These are phyloP conservation scores for Blomia tropicalis DNA, from an alignment of 2,888 invertebrate genomes.

Conservation along the genomic window DNA sequence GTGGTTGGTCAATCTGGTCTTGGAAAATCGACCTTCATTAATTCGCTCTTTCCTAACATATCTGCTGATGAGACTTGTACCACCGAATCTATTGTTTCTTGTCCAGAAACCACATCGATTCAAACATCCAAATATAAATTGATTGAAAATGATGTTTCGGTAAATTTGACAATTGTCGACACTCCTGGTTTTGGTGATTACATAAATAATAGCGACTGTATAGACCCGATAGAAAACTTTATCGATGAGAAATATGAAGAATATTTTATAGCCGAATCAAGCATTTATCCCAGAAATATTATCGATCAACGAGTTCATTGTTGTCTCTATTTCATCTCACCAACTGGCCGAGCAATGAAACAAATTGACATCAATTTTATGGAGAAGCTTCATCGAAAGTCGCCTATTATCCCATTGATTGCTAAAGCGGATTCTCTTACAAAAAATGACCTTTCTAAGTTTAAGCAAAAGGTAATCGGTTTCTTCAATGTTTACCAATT, in stretches of 20 bases:
- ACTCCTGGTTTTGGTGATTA: conserved; percentile 93
- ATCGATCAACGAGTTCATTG: conserved; percentile 93
- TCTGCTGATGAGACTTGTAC: no score
- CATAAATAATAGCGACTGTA: conserved; percentile 73
- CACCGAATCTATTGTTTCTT: conserved; percentile 47
- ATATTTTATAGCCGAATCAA: conserved; percentile 60
- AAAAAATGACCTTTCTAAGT: conserved; percentile 67
- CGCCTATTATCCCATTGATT: conserved; percentile 87
- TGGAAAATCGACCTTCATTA: conserved; percentile 87
- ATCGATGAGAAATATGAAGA: conserved; percentile 92
- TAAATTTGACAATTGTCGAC: conserved; percentile 70
- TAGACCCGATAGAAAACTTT: conserved; percentile 59
- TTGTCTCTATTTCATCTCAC: conserved; percentile 91
- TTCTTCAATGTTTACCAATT: no score
- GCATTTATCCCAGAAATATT: conserved; percentile 83
- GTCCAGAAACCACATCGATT: conserved; percentile 56
- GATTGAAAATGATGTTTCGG: conserved; percentile 82
- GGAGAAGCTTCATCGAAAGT: conserved; percentile 84
- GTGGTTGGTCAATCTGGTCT: conserved; percentile 28
- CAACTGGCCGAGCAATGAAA: conserved; percentile 85
- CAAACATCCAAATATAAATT: conserved; percentile 92
- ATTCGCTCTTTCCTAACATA: conserved; percentile 78
- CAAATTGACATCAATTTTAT: conserved; percentile 87
- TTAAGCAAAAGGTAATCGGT: conserved; percentile 71
- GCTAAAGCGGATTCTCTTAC: conserved; percentile 89